Base-by-base conservation (phyloP, 2,113 vertebrate species). In the Carettochelys insculpta region DNA sequence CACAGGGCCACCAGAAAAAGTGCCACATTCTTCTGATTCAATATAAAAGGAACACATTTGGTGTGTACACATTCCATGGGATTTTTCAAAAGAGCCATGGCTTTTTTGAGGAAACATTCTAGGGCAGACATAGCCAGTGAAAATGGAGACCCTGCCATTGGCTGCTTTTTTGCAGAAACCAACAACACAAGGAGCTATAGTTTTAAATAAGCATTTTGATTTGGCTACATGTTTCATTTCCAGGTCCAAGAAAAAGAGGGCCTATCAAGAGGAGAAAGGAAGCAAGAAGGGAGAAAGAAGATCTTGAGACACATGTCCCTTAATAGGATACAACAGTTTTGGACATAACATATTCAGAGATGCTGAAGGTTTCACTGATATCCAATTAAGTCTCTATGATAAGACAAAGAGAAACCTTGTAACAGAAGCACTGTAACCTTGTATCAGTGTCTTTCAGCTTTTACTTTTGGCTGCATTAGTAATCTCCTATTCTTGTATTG, bases 191-290 rank as follows among this genome's bases (percentile, higher is more conserved):
- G 54, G 11, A 1, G 13, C 41, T 45, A 24, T 25, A 43, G 25
- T 79, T 82, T 89, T 5, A 54, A 90, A 82, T 0, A 8, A 13
- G 4, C 61, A 52, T 86, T 93, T 50, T 14, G 0, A 1, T 82
- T 95, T 92, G 58, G 53, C 3, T 75, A 84, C 87, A 47, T 84
- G 12, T 17, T 38, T 45, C 82, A 79, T 38, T 54, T 12, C 3
- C 34, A 85, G 27, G 85, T 52, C n/a, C 86, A 17, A 78, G 13
- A 52, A 77, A 86, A 85, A 4, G 29, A 1, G 83, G 68, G 86
- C 41, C 43, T 9, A 87, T n/a, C 0, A 71, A n/a, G 3, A 71
- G 2, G 54, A 10, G 43, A 27, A 85, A 41, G 0, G 65, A 75
- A 52, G 14, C 45, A 85, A 48, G 0, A 11, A 56, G 4, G 1